Base-by-base conservation (phyloP, 2,113 vertebrate genomes). In the Tauraco erythrolophus region DNA sequence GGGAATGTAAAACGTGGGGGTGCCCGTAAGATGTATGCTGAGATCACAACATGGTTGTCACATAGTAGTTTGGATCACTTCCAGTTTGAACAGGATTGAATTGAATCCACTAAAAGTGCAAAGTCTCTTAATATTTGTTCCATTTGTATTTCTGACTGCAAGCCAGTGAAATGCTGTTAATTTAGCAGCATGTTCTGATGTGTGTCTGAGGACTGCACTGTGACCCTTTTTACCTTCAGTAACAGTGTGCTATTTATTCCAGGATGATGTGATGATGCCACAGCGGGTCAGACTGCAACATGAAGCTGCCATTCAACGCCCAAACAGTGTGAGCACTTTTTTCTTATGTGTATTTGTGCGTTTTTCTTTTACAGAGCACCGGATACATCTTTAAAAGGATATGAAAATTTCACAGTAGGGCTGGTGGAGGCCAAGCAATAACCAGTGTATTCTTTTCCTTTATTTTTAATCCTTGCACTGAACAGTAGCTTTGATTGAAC, bases 201-300 rank as follows among this genome's bases (percentile, higher is more conserved):
- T 81, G 69, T 91, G 35, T 51, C 48, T 88, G 74, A 92, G 84
- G 41, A 50, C 65, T 91, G 88, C 71, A 78, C 75, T 94, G 65
- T 75, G 86, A 82, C 81, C 76, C 89, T 78, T 94, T 94, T 94
- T 79, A 31, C 94, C 35, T 70, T 79, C 72, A 88, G 30, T 93
- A 93, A 97, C 92, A 64, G 58, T 88, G 91, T 97, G 84, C 58
- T 92, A 16, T 98, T 96, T 95, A 48, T 98, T 95, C 17, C 96
- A 99, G 99, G 99, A 99, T 88, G 99, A 99, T 50, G 97, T 99
- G 86, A 99, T 99, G 99, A 98, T 99, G 98, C 99, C 99, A 8
- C 98, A 99, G 97, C 98, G 99, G 94, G 98, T 99, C 78, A 97
- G 98, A 54, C 97, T 99, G 76, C 99, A 99, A 86, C 97, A 98